A percentile compares a stretch with the other conserved stretches of the same genome.
phyloP scores from a whole-genome alignment of 1,140 invertebrate species.

The Zaprionus tsacasi region DNA sequence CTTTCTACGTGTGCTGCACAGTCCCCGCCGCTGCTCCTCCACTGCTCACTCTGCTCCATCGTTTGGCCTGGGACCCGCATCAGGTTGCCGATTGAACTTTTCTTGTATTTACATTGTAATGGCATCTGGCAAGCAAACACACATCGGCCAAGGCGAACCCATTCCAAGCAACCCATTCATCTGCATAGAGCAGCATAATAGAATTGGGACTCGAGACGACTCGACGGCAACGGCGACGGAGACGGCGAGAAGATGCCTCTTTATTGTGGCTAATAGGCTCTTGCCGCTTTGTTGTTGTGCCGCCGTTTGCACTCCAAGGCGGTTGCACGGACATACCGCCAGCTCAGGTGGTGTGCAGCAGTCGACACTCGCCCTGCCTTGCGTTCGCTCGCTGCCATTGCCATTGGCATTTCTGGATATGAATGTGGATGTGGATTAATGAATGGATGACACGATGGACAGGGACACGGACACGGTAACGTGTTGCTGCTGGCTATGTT shows the following conservation, averaged over 20 bases:
- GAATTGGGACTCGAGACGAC: conserved; percentile 54
- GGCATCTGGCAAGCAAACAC: conserved; percentile 75
- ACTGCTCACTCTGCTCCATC: neutral
- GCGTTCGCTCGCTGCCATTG: conserved; percentile 10
- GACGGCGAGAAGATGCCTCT: conserved; percentile 57
- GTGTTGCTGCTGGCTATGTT: conserved; percentile 51
- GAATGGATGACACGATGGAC: conserved; percentile 63
- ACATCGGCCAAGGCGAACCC: conserved; percentile 34
- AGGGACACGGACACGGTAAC: conserved; percentile 25
- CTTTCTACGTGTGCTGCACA: conserved; percentile 49
- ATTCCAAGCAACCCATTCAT: conserved; percentile 63
- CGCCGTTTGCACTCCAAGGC: conserved; percentile 61
- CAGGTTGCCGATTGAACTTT: conserved; percentile 76
- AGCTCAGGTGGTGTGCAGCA: conserved; percentile 17
- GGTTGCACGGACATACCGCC: conserved; percentile 44
- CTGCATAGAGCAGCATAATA: conserved; percentile 73
- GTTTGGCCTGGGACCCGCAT: conserved; percentile 45
- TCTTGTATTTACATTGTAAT: conserved; percentile 82
- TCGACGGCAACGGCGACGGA: neutral
- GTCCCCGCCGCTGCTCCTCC: neutral
- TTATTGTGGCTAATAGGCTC: conserved; percentile 81
- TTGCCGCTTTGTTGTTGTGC: conserved; percentile 76
- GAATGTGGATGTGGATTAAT: conserved; percentile 67
- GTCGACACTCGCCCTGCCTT: neutral
- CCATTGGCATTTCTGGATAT: conserved; percentile 57